Percentiles rank a stretch among this genome's conserved stretches.
These are phyloP conservation scores for Cheilosia vulpina DNA, from an alignment of 2,888 invertebrate species.

Conservation along the genomic window DNA sequence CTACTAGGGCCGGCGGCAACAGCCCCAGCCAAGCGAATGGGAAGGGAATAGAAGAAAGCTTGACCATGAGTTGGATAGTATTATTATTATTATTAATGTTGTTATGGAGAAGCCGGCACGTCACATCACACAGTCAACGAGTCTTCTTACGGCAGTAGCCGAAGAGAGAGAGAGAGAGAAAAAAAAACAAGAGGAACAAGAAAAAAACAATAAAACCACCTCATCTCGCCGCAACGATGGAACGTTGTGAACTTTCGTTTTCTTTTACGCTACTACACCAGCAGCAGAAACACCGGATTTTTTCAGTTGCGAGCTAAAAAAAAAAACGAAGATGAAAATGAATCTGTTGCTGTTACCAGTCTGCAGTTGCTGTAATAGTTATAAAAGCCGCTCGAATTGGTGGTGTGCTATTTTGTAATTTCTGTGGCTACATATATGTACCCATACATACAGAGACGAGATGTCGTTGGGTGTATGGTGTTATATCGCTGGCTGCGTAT, in stretches of 20 bases:
- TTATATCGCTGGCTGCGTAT: constrained; percentile 42
- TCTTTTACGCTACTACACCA: constrained; percentile 69
- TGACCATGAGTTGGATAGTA: constrained; percentile 66
- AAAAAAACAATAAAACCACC: constrained; percentile 24
- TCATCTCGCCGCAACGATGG: constrained; percentile 46
- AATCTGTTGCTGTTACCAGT: constrained; percentile 57
- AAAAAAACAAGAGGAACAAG: constrained; percentile 9
- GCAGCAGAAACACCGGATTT: constrained; percentile 34
- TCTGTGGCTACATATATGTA: constrained; percentile 16
- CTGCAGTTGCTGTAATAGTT: constrained; percentile 65
- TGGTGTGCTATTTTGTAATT: constrained; percentile 63
- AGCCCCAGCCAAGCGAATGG: constrained; percentile 19
- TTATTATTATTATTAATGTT: constrained; percentile 65
- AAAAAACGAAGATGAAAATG: constrained; percentile 65
- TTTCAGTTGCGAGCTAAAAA: constrained; percentile 5
- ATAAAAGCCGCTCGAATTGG: constrained; percentile 44
- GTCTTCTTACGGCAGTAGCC: constrained; percentile 24
- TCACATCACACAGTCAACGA: constrained; percentile 56
- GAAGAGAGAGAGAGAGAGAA: neutral
- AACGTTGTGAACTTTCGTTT: constrained; percentile 72
- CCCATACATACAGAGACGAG: neutral
- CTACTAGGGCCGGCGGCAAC: constrained; percentile 10
- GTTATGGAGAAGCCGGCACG: constrained; percentile 66
- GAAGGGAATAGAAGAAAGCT: constrained; percentile 66
- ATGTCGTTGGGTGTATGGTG: constrained; percentile 9